Conservation (phyloP, 2,888 invertebrate genomes). For the Drosophila aldrichi region DNA sequence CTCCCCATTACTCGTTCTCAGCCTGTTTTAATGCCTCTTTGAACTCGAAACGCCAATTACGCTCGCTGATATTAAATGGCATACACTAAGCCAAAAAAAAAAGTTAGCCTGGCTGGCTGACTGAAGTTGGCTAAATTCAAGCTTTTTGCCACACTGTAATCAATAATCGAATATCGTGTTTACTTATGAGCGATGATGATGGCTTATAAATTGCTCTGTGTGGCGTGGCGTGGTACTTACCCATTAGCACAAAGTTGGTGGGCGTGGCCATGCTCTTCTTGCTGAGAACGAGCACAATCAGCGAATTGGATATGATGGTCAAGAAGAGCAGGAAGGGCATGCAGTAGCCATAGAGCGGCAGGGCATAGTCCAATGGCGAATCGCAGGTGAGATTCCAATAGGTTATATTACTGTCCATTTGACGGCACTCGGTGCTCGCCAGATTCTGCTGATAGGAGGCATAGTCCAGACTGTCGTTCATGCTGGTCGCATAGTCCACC, state of each 20-base stretch:
- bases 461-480: slow-evolving; percentile 65
- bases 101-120: neutral
- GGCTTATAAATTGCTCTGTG: neutral
- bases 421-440: slow-evolving; percentile 65
- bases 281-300: slow-evolving; percentile 95
- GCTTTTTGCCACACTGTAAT: neutral
- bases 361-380: slow-evolving; percentile 82
- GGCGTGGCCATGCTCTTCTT: slow-evolving; percentile 95
- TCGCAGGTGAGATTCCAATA: slow-evolving; percentile 85
- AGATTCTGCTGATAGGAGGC: slow-evolving; percentile 62
- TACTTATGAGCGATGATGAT: slow-evolving; percentile 2
- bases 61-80: neutral
- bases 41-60: neutral
- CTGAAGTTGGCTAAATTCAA: neutral
- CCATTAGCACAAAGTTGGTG: slow-evolving; percentile 96
- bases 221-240: slow-evolving; percentile 75
- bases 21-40: neutral
- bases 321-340: slow-evolving; percentile 93
- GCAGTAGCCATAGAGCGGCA: slow-evolving; percentile 84
- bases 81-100: neutral
- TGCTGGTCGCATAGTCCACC: slow-evolving; percentile 50
- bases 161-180: neutral
- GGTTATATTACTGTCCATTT: slow-evolving; percentile 68
- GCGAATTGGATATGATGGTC: slow-evolving; percentile 95
- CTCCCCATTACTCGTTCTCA: neutral